These are phyloP conservation scores for Saguinus midas DNA, from an alignment of 2,113 vertebrate species.

Conservation along the genomic window DNA sequence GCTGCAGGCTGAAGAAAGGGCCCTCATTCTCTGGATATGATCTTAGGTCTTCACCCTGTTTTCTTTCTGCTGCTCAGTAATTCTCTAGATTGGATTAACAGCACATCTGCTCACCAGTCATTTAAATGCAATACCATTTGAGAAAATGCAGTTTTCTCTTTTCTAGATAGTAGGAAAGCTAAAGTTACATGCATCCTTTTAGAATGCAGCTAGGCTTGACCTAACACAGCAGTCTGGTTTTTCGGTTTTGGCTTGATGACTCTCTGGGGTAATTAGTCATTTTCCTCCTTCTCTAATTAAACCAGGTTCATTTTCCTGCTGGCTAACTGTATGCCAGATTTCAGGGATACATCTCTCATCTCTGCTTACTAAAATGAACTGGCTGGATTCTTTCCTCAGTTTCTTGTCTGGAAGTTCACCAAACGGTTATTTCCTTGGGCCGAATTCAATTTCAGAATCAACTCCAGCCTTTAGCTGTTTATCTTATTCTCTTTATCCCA, in stretches of 20 bases:
- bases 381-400: no score
- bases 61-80: background rate
- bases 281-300: background rate
- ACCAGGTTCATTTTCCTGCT: background rate
- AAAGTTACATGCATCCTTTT: background rate
- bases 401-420: background rate
- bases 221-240: background rate
- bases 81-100: background rate
- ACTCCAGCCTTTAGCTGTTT: background rate
- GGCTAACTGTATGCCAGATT: background rate
- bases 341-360: background rate
- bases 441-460: background rate
- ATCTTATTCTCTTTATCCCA: background rate
- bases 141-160: background rate
- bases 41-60: background rate
- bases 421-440: background rate
- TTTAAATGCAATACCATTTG: background rate
- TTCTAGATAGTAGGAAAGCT: background rate
- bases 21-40: background rate
- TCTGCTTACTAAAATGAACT: background rate
- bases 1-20: background rate
- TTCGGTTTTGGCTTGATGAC: background rate
- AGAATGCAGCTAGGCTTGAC: background rate
- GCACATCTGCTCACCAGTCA: background rate
- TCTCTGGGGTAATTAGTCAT: background rate